Evolutionary conservation across 2,113 vertebrate genomes (phyloP), one percentile per base, ranked within the genome.

Genomic region (Forbesichthys agassizii): DNA sequence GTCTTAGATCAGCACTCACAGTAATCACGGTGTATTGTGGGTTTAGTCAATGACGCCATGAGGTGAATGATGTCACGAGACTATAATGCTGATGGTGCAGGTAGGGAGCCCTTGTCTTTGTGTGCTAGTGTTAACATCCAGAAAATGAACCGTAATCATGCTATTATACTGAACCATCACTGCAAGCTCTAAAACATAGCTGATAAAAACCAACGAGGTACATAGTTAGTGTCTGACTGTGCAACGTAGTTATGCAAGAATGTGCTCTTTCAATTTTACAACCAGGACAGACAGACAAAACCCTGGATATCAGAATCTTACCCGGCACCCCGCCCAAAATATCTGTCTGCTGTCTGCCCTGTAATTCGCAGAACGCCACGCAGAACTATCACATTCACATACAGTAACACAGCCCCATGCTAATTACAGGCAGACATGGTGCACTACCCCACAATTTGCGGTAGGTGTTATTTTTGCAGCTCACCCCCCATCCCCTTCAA

Each of bases 361-460:
- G 83, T 90, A 91, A 92, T 90, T 91, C 89, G 84, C 79, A 77
- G 80, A 78, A 81, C 84, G 81, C 79, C 79, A 85, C 83, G 64
- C 88, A 80, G 84, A 74, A 80, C 86, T 81, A 88, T 91, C 80
- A 82, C 79, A 76, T 85, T 87, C 75, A 71, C 82, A 85, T 80
- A 42, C 36, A 42, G 36, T 42, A 88, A 84, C 76, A 74, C 74
- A 79, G 71, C 66, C 74, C 57, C 80, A 62, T 78, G 71, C 78
- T 90, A 91, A 93, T 93, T 92, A 91, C 79, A 93, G 92, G 74
- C 87, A 89, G 75, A 80, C 66, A 77, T 71, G 69, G 57, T 64
- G 67, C 66, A 51, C 76, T 84, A 86, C 80, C 90, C 87, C 78
- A 53, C 76, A 54, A 91, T 89, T 90, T 86, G 88, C 71, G 88